These are phyloP conservation scores for Choristoneura fumiferana DNA, from an alignment of 1,140 invertebrate species.

Conservation along the genomic window DNA sequence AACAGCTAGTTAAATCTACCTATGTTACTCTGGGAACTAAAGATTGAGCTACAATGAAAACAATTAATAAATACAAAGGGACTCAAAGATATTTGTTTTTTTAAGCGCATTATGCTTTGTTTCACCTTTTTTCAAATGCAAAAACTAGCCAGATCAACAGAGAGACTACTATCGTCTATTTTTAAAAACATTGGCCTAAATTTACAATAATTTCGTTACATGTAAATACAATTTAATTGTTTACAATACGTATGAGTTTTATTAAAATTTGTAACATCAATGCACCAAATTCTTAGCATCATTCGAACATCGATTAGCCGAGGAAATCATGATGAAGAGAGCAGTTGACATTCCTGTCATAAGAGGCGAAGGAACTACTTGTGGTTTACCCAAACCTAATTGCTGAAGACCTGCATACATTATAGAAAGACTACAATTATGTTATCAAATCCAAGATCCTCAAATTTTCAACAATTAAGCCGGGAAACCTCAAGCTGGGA, in stretches of 20 bases:
- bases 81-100: too few species aligned
- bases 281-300: slow-evolving; percentile 38
- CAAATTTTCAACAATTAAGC: neutral
- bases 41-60: too few species aligned
- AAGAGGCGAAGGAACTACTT: too few species aligned
- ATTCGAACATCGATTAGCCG: slow-evolving; percentile 23
- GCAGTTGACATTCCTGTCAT: too few species aligned
- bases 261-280: slow-evolving; percentile 28
- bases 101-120: too few species aligned
- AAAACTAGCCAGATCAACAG: neutral
- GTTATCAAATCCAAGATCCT: neutral
- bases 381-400: too few species aligned
- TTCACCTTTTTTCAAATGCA: neutral
- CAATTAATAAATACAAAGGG: too few species aligned
- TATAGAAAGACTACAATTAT: too few species aligned
- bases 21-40: too few species aligned
- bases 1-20: too few species aligned
- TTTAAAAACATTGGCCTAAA: slow-evolving; percentile 7
- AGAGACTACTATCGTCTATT: neutral
- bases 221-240: slow-evolving; percentile 23
- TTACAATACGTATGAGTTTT: slow-evolving; percentile 26
- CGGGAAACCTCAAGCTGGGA: slow-evolving; percentile 1
- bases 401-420: too few species aligned
- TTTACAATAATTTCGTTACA: slow-evolving; percentile 17
- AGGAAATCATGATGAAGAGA: neutral